Conservation (phyloP, 2,888 invertebrate genomes). For the Scotopteryx bipunctaria region DNA sequence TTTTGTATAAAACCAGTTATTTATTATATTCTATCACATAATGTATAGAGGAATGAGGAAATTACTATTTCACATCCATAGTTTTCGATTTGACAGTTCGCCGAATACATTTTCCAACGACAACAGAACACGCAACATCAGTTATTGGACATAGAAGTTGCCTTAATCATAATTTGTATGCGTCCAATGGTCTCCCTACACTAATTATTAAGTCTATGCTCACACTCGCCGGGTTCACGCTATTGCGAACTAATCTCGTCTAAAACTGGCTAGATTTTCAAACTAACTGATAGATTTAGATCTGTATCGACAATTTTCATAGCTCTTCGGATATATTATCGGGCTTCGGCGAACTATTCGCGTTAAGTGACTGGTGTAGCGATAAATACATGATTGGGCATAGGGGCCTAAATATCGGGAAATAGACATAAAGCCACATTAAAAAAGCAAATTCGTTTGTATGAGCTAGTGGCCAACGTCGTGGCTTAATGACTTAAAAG, state of each 20-base stretch:
- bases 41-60: not conserved
- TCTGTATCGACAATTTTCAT: no score
- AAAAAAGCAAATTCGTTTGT: no score
- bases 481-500: no score
- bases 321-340: no score
- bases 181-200: slow-evolving; percentile 50
- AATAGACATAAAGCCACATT: no score
- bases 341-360: no score
- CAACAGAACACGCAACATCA: slow-evolving; percentile 29
- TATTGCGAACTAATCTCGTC: slow-evolving; percentile 11
- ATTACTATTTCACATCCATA: not conserved
- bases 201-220: slow-evolving; percentile 55
- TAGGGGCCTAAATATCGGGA: no score
- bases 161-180: slow-evolving; percentile 62
- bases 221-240: slow-evolving; percentile 44
- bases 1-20: not conserved
- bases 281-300: slow-evolving; percentile 10
- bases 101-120: slow-evolving; percentile 1
- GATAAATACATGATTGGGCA: no score
- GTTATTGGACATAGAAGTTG: slow-evolving; percentile 53
- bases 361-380: no score
- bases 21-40: not conserved
- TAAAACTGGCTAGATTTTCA: slow-evolving; percentile 14
- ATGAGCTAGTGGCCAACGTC: no score
- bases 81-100: not conserved